Evolutionary conservation across 2,113 vertebrate species (phyloP).

Genomic region (Cottus gobio): DNA sequence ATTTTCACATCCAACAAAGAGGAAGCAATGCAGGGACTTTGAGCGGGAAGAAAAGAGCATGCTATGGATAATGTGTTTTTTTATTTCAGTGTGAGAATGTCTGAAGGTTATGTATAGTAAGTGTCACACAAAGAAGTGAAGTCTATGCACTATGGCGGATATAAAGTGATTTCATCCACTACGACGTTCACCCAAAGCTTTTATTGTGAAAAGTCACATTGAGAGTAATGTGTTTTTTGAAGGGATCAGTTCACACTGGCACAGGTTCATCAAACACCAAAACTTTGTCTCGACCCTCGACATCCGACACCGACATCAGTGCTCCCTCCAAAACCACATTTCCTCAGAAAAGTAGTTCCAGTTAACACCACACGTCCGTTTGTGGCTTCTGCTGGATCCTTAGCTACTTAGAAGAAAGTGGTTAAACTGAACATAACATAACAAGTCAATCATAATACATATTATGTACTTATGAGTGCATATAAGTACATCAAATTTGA

Average conservation of each 20-base stretch:
- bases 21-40: background rate
- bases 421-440: background rate
- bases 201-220: background rate
- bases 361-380: background rate
- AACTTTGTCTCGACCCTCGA: background rate
- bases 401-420: background rate
- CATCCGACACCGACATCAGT: background rate
- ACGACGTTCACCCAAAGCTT: background rate
- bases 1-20: background rate
- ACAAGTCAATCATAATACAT: too few relatives aligned
- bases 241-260: background rate
- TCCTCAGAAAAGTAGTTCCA: background rate
- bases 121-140: constrained; percentile 1
- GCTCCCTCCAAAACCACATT: background rate
- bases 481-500: too few relatives aligned
- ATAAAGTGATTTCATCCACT: background rate
- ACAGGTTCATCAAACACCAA: background rate
- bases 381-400: constrained; percentile 2
- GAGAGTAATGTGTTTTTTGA: constrained; percentile 2
- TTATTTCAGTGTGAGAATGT: background rate
- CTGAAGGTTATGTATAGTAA: background rate
- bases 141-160: background rate
- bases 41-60: background rate
- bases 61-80: background rate
- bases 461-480: background rate